A percentile compares a stretch with the other conserved stretches of the same genome.
phyloP scores from a whole-genome alignment of 1,140 invertebrate genomes.

The Physella acuta region DNA sequence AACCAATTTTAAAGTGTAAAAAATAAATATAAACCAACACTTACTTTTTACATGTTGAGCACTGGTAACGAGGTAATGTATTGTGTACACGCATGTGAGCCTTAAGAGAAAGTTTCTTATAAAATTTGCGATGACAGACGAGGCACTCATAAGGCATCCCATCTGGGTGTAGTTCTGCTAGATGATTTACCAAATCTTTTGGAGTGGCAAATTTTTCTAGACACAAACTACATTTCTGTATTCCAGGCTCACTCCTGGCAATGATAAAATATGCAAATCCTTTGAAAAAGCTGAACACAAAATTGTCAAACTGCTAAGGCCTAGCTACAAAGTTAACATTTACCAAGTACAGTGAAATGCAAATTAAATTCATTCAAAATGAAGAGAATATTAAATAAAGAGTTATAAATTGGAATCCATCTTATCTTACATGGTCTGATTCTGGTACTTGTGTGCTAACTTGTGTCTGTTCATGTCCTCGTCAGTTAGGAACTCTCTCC shows the following conservation, averaged over 20 bases:
- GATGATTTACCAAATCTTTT: slow-evolving; percentile 13
- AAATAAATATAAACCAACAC: too few species aligned
- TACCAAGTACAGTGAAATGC: too few species aligned
- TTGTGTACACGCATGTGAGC: slow-evolving; percentile 23
- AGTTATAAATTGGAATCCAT: too few species aligned
- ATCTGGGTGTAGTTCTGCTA: background rate
- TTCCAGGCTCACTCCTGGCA: background rate
- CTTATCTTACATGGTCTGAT: background rate
- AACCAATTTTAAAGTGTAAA: background rate
- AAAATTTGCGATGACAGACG: slow-evolving; percentile 7
- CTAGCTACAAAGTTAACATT: too few species aligned
- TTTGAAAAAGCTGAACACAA: background rate
- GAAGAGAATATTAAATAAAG: too few species aligned
- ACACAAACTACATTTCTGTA: slow-evolving; percentile 6
- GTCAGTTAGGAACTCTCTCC: slow-evolving; percentile 20
- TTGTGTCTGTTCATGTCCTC: slow-evolving; percentile 20
- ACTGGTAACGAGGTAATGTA: slow-evolving; percentile 9
- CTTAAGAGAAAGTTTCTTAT: slow-evolving; percentile 19
- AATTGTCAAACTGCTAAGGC: too few species aligned
- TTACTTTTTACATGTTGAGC: slow-evolving; percentile 20
- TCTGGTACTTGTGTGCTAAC: slow-evolving; percentile 11
- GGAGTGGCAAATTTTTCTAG: background rate
- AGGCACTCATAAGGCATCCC: slow-evolving; percentile 17
- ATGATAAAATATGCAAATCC: background rate
- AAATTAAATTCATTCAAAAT: too few species aligned